Evolutionary conservation across 2,888 invertebrate genomes (phyloP), one percentile per base, ranked within the genome.

Genomic region (Sarcophaga variegata): DNA sequence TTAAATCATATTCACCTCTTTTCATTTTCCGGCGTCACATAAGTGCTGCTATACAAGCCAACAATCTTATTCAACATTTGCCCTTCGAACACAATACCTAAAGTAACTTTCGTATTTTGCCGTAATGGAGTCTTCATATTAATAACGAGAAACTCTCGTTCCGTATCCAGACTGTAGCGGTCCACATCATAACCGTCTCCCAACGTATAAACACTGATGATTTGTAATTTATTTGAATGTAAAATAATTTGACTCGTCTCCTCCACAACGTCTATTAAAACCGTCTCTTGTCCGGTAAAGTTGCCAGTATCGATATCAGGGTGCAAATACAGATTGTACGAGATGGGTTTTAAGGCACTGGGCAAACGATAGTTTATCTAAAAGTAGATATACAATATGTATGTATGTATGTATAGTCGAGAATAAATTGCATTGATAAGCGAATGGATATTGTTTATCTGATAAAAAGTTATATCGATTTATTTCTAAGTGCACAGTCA

Each of bases 41-140:
- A 96, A 8, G 94, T 94, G 84, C 97, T 97, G 88, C 95, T 95
- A 92, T 97, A 97, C 81, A 97, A 94, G 5, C 97, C 97, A 80
- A 96, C 95, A 90, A 97, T 96, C 88, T 95, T 95, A 86, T 95
- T 94, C 45, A 94, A 95, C 91, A 96, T 94, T 87, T 94, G 94
- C 0, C 97, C 97, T 86, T 93, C 93, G 90, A 96, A 97, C 60
- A 95, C 93, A 67, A 97, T 94, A 64, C 93, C 91, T 17, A 97
- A 91, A n/a, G 91, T 92, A 89, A 95, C 95, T 14, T 89, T 91
- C 77, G 88, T 82, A 17, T 92, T 93, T 72, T 83, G 76, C 0
- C 77, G 37, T 60, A 95, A 71, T n/a, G 88, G 60, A 8, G 77
- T 45, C 54, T 87, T 66, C 88, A 91, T 11, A 89, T 92, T 78